A percentile compares a stretch with the other conserved stretches of the same genome.
These are phyloP conservation scores for Calliphora vicina DNA, from an alignment of 1,140 invertebrate genomes.

Conservation along the genomic window DNA sequence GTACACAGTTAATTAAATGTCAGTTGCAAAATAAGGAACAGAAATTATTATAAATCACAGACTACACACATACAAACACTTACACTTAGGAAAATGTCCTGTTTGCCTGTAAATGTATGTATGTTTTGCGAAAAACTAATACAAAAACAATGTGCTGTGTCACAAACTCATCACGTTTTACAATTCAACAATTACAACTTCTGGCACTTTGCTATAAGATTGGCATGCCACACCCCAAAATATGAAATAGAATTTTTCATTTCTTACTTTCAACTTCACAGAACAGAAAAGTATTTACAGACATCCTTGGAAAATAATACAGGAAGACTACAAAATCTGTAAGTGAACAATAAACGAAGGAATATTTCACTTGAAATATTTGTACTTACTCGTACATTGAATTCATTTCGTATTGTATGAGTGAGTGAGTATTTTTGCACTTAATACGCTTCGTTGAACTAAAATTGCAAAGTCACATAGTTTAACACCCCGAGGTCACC, in stretches of 20 bases:
- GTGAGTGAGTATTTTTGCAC: background rate
- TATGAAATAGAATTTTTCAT: background rate
- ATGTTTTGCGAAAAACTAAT: slow-evolving; percentile 4
- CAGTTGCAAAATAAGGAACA: slow-evolving; percentile 35
- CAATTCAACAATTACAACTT: background rate
- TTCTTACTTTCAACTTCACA: background rate
- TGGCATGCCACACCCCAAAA: slow-evolving; percentile 27
- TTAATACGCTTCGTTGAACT: slow-evolving; percentile 39
- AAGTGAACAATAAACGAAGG: background rate
- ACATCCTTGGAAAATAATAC: background rate
- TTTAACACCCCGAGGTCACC: slow-evolving; percentile 35
- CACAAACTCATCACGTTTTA: slow-evolving; percentile 35
- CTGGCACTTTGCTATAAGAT: background rate
- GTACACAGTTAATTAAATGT: slow-evolving; percentile 41
- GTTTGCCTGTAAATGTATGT: too few species aligned
- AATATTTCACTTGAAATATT: slow-evolving; percentile 9
- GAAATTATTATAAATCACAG: slow-evolving; percentile 39
- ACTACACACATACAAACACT: slow-evolving; percentile 23
- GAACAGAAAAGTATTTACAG: background rate
- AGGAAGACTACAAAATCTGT: background rate
- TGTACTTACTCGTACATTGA: background rate
- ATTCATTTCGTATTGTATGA: background rate
- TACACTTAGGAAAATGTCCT: background rate
- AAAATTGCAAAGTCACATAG: slow-evolving; percentile 43
- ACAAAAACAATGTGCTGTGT: slow-evolving; percentile 34